Percentiles rank a stretch among this genome's conserved stretches.
These are phyloP conservation scores for Drosophila meridiana DNA, from an alignment of 2,888 invertebrate genomes.

Conservation along the genomic window DNA sequence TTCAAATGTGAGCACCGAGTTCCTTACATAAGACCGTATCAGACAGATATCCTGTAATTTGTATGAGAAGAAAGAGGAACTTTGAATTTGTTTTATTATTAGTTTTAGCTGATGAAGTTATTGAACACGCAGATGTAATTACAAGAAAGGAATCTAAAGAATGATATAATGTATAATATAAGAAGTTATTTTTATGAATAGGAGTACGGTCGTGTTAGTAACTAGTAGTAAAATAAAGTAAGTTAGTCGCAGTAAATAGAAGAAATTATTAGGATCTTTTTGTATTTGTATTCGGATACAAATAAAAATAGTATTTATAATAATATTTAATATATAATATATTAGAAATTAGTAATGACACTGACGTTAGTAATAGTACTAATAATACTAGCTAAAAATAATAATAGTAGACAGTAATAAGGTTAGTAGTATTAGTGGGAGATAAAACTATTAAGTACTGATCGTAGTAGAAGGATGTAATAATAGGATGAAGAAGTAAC, in stretches of 20 bases:
- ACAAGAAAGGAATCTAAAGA: neutral
- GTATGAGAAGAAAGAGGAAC: neutral
- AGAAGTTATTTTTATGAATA: neutral
- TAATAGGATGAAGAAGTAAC: neutral
- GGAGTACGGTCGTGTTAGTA: neutral
- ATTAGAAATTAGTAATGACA: too few relatives aligned
- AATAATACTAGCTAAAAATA: neutral
- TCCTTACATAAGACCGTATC: slow-evolving; percentile 64
- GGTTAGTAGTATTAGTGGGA: too few relatives aligned
- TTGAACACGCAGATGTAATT: too few relatives aligned
- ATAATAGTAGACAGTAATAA: neutral
- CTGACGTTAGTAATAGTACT: too few relatives aligned
- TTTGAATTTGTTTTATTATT: rapidly evolving
- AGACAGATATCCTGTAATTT: slow-evolving; percentile 13
- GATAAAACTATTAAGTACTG: neutral
- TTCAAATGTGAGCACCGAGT: slow-evolving; percentile 69
- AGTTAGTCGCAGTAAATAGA: too few relatives aligned
- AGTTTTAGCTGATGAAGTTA: neutral
- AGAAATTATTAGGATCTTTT: too few relatives aligned
- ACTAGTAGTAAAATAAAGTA: too few relatives aligned
- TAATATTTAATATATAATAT: too few relatives aligned
- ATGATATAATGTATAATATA: too few relatives aligned
- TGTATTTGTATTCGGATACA: too few relatives aligned
- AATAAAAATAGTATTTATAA: too few relatives aligned
- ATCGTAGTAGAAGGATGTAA: neutral